Base-by-base conservation (phyloP, 1,140 invertebrate genomes). In the Aphidius gifuensis region DNA sequence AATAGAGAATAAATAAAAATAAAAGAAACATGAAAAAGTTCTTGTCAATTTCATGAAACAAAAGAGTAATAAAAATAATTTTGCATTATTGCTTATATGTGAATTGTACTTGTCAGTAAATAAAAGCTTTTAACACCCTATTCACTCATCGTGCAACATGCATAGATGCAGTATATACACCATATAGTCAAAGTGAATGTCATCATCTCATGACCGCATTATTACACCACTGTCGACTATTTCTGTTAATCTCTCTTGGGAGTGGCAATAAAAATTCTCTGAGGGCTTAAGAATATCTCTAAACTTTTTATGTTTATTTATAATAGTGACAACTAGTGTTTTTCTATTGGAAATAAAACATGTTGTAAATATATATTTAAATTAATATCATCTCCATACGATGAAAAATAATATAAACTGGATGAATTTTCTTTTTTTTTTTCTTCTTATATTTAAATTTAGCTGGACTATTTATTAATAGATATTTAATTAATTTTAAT, bases 121-220 rank as follows among this genome's bases (percentile, higher is more conserved):
- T 72, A 71, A 72, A 72, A 68, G 67, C 69, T 73, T 73, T 72
- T 71, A 71, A 73, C 70, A 68, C 56, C 47, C 64, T 51, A 64
- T 64, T 39, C 50, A 59, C 56, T 59, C 32, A 9, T 16, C 23
- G 23, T 32, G 23, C 2, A 32, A 32, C 23, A 7, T 8, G 8
- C 11, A 39, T 39, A 16, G 16, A 16, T 16, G 16, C 16, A 16
- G 16, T 16, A 16, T 16, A 16, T 16, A 16, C 16, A 16, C 16
- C 16, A 16, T 16, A 16, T 16, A 11, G 8, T 21, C 32, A 53
- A 32, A 53, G 9, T 32, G 23, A 53, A 44, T 56, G 39, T 56
- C 9, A 46, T 11, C 44, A 16, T 38, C 38, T 5, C 11, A 65
- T 16, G 42, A 32, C 23, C 23, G 23, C 23, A 32, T 32, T 32